Evolutionary conservation across 2,888 invertebrate genomes (phyloP), one percentile per base, ranked within the genome.

Genomic region (Trilocha varians): DNA sequence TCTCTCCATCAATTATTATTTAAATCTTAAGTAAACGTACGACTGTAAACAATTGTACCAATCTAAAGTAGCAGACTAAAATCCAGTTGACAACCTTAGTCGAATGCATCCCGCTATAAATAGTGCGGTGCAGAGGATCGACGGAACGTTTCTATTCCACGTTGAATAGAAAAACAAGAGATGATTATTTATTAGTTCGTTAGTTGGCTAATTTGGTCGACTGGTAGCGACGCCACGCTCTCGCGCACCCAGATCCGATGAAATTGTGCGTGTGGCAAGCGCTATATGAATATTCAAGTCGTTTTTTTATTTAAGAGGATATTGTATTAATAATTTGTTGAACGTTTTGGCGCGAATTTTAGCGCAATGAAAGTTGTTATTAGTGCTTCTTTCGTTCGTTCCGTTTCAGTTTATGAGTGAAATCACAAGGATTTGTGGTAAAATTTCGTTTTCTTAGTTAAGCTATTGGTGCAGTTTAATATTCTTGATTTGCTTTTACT

Each of bases 111-210:
- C 60, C 56, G 61, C 72, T 82, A 83, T 74, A 72, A 78, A 82
- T 82, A 80, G 77, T 54, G 46, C 55, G 58, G 49, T 68, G 76
- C 72, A 68, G 64, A 68, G 78, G 80, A 78, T 76, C 75, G 69
- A 70, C 68, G 70, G 63, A 71, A 78, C 80, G 75, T 75, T 78
- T 83, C 84, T 84, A 85, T 84, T 79, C 75, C 71, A 67, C 69
- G 66, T 60, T 65, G 75, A 77, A 80, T 82, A 82, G 84, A 85
- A 85, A 84, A 85, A 85, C 80, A 85, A 85, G 79, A 84, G 83
- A 83, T 77, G 73, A 83, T 85, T 78, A 85, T 85, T 85, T 85
- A 85, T 85, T 83, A 85, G 79, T 83, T 78, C 73, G 83, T 80
- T 79, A 82, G 82, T 77, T 78, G 74, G 80, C 76, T 85, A 85